Evolutionary conservation across 2,888 invertebrate species (phyloP).

Genomic region (Xanthorhoe spadicearia): DNA sequence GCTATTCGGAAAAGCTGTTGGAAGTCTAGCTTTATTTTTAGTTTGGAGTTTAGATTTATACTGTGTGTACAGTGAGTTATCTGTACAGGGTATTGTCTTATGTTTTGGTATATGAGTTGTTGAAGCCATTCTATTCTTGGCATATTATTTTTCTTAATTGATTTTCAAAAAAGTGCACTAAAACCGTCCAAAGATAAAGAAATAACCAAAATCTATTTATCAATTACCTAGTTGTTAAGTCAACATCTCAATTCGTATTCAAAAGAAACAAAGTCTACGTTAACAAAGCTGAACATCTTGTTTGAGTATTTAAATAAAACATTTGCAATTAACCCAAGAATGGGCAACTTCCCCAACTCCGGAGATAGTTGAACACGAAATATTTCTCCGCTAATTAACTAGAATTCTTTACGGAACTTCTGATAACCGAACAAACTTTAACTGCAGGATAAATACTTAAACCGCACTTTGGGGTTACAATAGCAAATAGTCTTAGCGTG

Average conservation of each 20-base stretch:
- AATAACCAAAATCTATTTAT: too few relatives aligned
- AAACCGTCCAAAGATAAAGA: too few relatives aligned
- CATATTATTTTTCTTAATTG: too few relatives aligned
- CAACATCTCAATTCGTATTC: neutral
- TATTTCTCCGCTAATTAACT: conserved; percentile 43
- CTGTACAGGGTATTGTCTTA: too few relatives aligned
- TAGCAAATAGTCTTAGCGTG: conserved; percentile 37
- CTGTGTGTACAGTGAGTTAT: too few relatives aligned
- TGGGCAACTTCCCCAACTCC: conserved; percentile 17
- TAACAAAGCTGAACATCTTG: neutral
- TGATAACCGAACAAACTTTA: conserved; percentile 41
- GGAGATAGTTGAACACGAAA: conserved; percentile 34
- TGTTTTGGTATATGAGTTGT: too few relatives aligned
- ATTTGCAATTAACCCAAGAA: conserved; percentile 26
- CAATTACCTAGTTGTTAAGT: neutral
- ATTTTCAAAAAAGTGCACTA: too few relatives aligned
- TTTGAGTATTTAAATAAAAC: conserved; percentile 15
- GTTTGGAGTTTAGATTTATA: neutral
- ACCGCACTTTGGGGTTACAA: conserved; percentile 36
- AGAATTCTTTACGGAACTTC: conserved; percentile 37
- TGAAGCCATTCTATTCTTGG: too few relatives aligned
- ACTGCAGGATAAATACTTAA: conserved; percentile 33
- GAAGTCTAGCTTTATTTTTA: neutral
- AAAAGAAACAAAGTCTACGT: neutral
- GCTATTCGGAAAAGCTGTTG: conserved; percentile 1